Percentiles rank a stretch among this genome's conserved stretches.
These are phyloP conservation scores for Mesitornis unicolor DNA, from an alignment of 2,113 vertebrate genomes.

Conservation along the genomic window DNA sequence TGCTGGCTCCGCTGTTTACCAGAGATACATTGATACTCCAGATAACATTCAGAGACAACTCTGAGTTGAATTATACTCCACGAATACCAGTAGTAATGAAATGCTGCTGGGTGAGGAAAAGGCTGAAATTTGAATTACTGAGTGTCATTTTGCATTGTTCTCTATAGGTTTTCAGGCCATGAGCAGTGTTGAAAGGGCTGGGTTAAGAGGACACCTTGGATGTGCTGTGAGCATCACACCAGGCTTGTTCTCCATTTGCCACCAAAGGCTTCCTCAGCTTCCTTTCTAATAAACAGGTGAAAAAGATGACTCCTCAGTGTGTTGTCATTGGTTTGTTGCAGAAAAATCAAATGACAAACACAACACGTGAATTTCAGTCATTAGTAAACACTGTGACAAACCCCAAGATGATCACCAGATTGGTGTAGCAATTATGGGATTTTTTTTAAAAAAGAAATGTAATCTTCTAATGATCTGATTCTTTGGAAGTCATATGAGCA, in stretches of 20 bases:
- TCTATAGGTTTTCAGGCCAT: accelerated
- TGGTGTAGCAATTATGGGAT: neutral
- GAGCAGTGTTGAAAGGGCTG: neutral
- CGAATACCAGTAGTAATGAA: neutral
- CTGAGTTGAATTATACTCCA: neutral
- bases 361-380: neutral
- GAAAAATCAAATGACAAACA: neutral
- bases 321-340: neutral
- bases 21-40: neutral
- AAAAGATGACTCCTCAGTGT: neutral
- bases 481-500: neutral
- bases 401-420: neutral
- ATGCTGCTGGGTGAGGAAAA: neutral
- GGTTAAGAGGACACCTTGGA: neutral
- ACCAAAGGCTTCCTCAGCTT: neutral
- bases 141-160: accelerated
- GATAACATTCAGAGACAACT: neutral
- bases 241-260: neutral
- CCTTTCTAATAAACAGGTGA: neutral
- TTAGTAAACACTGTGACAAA: neutral
- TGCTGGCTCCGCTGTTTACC: neutral
- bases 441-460: neutral
- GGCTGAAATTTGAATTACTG: neutral
- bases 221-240: accelerated
- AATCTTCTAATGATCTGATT: neutral